phyloP scores from a whole-genome alignment of 2,888 invertebrate genomes.

The Thumatha senex region DNA sequence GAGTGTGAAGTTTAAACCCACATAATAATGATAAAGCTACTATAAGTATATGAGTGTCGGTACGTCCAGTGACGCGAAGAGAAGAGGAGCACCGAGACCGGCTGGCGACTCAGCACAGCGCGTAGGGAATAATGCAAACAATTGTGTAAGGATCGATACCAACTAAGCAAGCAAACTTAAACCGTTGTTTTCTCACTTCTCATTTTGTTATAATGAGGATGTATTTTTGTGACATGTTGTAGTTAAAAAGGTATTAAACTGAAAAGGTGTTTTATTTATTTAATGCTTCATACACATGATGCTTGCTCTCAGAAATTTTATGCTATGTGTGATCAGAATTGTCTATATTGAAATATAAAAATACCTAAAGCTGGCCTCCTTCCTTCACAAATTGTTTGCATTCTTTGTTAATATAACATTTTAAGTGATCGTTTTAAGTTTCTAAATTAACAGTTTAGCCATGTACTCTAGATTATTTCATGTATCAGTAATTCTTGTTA shows the following conservation, averaged over 20 bases:
- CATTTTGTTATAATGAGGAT: constrained; percentile 63
- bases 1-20: constrained; percentile 67
- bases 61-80: constrained; percentile 48
- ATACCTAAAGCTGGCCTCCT: constrained; percentile 87
- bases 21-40: constrained; percentile 45
- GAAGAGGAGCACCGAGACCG: constrained; percentile 49
- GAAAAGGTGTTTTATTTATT: constrained; percentile 83
- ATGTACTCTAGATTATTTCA: constrained; percentile 9
- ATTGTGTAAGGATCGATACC: constrained; percentile 83
- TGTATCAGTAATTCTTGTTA: constrained; percentile 18
- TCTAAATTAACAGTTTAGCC: constrained; percentile 19
- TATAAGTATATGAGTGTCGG: constrained; percentile 48
- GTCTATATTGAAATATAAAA: constrained; percentile 48
- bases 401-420: constrained; percentile 72
- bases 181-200: constrained; percentile 56
- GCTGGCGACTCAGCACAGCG: constrained; percentile 42
- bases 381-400: constrained; percentile 94
- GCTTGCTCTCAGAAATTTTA: constrained; percentile 67
- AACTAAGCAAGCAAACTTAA: constrained; percentile 69
- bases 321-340: constrained; percentile 62
- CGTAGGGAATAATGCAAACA: constrained; percentile 76
- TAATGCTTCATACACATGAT: constrained; percentile 69
- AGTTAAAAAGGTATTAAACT: constrained; percentile 75
- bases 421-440: constrained; percentile 29
- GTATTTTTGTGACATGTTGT: constrained; percentile 79